Percentiles rank a stretch among this genome's conserved stretches.
phyloP scores from a whole-genome alignment of 2,888 invertebrate genomes.

The Oscheius sp. region DNA sequence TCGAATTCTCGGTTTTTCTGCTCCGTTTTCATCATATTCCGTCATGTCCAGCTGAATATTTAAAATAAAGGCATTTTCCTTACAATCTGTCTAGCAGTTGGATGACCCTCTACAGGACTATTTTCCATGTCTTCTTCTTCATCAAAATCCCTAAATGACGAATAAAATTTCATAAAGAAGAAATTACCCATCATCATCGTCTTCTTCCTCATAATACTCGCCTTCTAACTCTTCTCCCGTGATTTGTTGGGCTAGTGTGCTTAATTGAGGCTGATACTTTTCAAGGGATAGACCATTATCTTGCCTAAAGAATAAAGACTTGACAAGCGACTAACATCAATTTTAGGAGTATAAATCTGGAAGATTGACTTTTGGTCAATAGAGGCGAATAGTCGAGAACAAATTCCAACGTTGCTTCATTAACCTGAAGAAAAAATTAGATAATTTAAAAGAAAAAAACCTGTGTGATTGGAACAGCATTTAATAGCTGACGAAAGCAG shows the following conservation, averaged over 20 bases:
- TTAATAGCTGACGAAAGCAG: slow-evolving; percentile 75
- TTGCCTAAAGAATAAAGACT: slow-evolving; percentile 32
- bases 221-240: slow-evolving; percentile 36
- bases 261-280: slow-evolving; percentile 48
- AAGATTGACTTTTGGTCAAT: slow-evolving; percentile 76
- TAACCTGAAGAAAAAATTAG: slow-evolving; percentile 33
- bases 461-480: slow-evolving; percentile 39
- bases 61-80: too few species aligned
- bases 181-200: slow-evolving; percentile 27
- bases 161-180: not conserved
- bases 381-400: slow-evolving; percentile 76
- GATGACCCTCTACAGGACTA: slow-evolving; percentile 42
- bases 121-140: slow-evolving; percentile 40
- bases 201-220: slow-evolving; percentile 36
- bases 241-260: slow-evolving; percentile 35
- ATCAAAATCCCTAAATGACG: slow-evolving; percentile 11
- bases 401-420: slow-evolving; percentile 71
- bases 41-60: slow-evolving; percentile 31
- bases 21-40: slow-evolving; percentile 25
- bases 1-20: slow-evolving; percentile 29
- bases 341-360: slow-evolving; percentile 75
- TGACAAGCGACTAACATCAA: slow-evolving; percentile 70
- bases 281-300: slow-evolving; percentile 37
- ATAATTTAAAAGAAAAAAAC: not conserved
- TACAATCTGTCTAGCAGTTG: slow-evolving; percentile 36